A percentile compares a stretch with the other conserved stretches of the same genome.
Evolutionary conservation across 2,797 vertebrate species (phyloP).

Genomic region (Falco columbarius): DNA sequence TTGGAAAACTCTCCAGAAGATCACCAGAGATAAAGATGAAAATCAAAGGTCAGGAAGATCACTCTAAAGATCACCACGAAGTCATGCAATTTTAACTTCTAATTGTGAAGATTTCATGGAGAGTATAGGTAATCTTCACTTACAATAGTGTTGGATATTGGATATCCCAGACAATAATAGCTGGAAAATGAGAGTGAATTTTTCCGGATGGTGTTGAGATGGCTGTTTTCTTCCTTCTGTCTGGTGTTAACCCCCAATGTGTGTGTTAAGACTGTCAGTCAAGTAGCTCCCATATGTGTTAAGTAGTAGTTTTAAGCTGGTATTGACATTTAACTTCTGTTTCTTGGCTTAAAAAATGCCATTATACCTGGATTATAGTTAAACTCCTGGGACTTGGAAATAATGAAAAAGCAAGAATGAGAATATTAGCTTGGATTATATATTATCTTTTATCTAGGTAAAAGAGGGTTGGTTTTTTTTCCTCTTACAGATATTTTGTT

Average conservation of each 20-base stretch:
- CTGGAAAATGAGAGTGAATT: background rate
- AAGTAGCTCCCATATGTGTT: background rate
- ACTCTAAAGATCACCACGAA: background rate
- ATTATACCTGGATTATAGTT: constrained; percentile 45
- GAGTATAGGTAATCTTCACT: background rate
- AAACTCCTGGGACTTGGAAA: background rate
- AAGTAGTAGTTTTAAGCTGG: constrained; percentile 39
- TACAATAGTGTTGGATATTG: background rate
- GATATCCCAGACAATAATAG: background rate
- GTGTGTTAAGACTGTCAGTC: background rate
- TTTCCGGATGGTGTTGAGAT: background rate
- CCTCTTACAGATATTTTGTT: background rate
- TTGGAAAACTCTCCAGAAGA: background rate
- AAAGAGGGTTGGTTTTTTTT: background rate
- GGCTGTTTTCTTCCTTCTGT: background rate
- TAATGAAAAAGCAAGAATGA: constrained; percentile 34
- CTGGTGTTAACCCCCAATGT: background rate
- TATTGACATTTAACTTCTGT: constrained; percentile 39
- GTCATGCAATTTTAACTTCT: background rate
- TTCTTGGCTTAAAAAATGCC: constrained; percentile 19
- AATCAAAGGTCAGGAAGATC: background rate
- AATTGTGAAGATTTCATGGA: background rate
- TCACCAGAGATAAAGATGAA: background rate
- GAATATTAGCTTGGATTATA: constrained; percentile 38
- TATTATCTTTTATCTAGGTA: background rate